Percentiles rank a stretch among this genome's conserved stretches.
These are phyloP conservation scores for Botrylloides violaceus DNA, from an alignment of 23 tunicate genomes.

Conservation along the genomic window DNA sequence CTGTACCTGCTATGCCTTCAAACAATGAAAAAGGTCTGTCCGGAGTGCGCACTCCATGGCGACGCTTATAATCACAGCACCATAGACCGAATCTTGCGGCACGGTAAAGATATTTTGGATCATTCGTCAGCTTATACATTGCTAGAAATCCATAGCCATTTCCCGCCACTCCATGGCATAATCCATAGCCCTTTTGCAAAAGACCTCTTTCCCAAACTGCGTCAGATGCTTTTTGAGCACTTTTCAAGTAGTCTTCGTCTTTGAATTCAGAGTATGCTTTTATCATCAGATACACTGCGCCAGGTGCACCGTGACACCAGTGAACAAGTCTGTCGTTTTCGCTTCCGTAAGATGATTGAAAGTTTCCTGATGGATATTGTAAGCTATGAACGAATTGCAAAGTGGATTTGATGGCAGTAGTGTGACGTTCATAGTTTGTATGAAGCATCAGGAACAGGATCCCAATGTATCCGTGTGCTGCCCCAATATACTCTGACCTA, in stretches of 20 bases:
- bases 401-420: slow-evolving; percentile 13
- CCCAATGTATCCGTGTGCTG: slow-evolving; percentile 82
- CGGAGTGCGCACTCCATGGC: slow-evolving; percentile 49
- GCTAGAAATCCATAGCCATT: slow-evolving; percentile 76
- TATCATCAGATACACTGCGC: slow-evolving; percentile 26
- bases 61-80: slow-evolving; percentile 13
- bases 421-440: slow-evolving; percentile 9
- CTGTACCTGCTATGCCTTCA: slow-evolving; percentile 81
- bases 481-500: slow-evolving; percentile 55
- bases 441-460: slow-evolving; percentile 50
- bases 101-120: slow-evolving; percentile 57
- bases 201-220: slow-evolving; percentile 76
- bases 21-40: slow-evolving; percentile 74
- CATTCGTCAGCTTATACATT: slow-evolving; percentile 67
- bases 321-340: slow-evolving; percentile 48
- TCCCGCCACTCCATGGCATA: slow-evolving; percentile 88
- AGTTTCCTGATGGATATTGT: slow-evolving; percentile 40
- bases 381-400: slow-evolving; percentile 38
- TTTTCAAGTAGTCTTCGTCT: slow-evolving; percentile 35
- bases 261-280: not conserved
- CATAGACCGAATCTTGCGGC: slow-evolving; percentile 52
- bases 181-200: slow-evolving; percentile 83
- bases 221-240: slow-evolving; percentile 44
- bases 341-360: slow-evolving; percentile 41
- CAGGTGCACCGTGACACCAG: slow-evolving; percentile 97